Evolutionary conservation across 2,888 invertebrate species (phyloP), one percentile per base, ranked within the genome.

Genomic region (Drosophila multiciliata): DNA sequence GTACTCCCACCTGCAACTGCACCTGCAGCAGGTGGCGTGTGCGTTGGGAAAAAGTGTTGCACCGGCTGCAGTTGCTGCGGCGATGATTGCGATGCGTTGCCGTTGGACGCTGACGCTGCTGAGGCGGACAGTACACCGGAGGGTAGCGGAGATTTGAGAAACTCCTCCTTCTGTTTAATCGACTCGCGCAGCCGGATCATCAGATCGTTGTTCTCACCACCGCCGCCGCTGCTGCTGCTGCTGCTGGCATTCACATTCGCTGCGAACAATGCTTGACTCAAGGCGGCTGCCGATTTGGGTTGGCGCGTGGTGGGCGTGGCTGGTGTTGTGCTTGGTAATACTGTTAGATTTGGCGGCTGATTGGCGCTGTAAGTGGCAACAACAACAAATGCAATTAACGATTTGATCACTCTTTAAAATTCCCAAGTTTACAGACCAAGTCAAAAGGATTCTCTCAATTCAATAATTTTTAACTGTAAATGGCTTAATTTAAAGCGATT

Each of bases 131-230:
- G 20, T 55, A 71, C 52, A 26, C 72, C 73, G 17, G 77, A 55
- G 38, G 92, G 91, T 70, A 92, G 73, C 57, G 96, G 96, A 80
- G 96, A 94, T 91, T 96, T 95, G 69, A 98, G 94, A 93, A 98
- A 98, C 88, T 97, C 97, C 92, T 98, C 97, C 92, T 98, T 98
- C 91, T 97, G 97, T 91, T 97, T 97, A 89, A 97, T 96, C 90
- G 97, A 97, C 92, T 96, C 97, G 82, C 97, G 95, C 92, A 97
- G 94, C 93, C 97, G 95, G 78, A 95, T 95, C 94, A 97, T 95
- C 87, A 91, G 89, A 73, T 92, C 92, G 82, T 90, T 92, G 65
- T 86, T 88, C 33, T 86, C 85, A 2, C 70, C 63, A 32, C 79
- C 50, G 5, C 60, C 40, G 45, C 9, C 11, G 35, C 57, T 20